phyloP scores from a whole-genome alignment of 2,797 vertebrate genomes.

The Falco naumanni region DNA sequence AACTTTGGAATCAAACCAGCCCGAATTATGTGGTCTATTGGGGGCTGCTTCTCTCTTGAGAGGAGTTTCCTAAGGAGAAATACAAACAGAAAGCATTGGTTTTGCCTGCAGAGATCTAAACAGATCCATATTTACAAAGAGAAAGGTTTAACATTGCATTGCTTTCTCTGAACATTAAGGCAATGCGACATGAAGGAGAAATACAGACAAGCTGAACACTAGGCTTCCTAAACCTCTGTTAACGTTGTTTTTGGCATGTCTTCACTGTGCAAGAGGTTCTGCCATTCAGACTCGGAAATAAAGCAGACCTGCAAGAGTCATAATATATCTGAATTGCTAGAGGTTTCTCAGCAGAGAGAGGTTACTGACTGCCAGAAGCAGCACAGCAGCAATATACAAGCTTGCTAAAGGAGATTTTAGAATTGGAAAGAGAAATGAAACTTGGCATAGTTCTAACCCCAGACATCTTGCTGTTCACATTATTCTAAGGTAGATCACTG shows the following conservation, averaged over 20 bases:
- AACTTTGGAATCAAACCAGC: constrained; percentile 93
- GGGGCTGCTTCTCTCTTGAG: constrained; percentile 94
- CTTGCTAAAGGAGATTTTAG: not conserved
- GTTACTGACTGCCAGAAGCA: not conserved
- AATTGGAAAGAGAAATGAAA: not conserved
- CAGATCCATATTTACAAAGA: not conserved
- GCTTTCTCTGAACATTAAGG: no score
- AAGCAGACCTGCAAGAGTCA: not conserved
- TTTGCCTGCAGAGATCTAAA: not conserved
- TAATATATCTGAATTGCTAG: not conserved
- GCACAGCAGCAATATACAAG: not conserved
- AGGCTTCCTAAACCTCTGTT: not conserved
- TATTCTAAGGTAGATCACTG: not conserved
- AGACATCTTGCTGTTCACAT: not conserved
- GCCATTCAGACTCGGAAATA: not conserved
- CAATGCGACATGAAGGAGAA: not conserved
- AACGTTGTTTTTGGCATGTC: not conserved
- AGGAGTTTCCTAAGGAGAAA: constrained; percentile 87
- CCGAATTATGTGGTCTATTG: constrained; percentile 91
- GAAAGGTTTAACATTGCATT: not conserved
- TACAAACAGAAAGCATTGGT: constrained; percentile 10
- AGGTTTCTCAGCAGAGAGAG: not conserved
- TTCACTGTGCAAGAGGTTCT: not conserved
- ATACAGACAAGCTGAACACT: not conserved
- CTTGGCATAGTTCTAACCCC: not conserved